A percentile compares a stretch with the other conserved stretches of the same genome.
These are phyloP conservation scores for Neosilurus mollespiculum DNA, from an alignment of 2,797 vertebrate species.

Conservation along the genomic window DNA sequence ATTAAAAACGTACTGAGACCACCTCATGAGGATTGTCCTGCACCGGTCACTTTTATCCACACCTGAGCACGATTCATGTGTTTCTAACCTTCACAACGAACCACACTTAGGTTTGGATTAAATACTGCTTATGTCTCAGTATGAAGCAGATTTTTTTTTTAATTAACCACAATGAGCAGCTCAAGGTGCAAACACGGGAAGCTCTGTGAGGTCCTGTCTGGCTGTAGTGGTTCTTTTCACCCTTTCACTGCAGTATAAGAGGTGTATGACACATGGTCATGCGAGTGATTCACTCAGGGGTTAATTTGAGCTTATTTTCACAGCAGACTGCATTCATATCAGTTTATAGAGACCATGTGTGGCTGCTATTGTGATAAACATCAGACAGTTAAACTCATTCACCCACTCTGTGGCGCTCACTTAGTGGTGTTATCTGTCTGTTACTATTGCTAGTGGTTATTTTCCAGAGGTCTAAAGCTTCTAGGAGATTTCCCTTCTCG, in stretches of 20 bases:
- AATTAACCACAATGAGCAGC: not conserved
- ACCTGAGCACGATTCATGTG: not conserved
- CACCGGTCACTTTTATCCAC: not conserved
- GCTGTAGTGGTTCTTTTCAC: not conserved
- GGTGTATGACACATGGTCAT: constrained; percentile 41
- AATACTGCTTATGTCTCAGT: not conserved
- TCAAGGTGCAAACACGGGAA: not conserved
- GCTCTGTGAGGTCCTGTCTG: not conserved
- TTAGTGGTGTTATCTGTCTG: not conserved
- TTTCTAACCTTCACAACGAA: not conserved
- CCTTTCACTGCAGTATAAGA: not conserved
- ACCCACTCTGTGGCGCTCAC: not conserved
- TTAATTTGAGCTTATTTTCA: constrained; percentile 69
- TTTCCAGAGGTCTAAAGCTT: not conserved
- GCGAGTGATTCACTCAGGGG: not conserved
- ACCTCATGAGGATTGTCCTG: not conserved
- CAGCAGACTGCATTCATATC: constrained; percentile 57
- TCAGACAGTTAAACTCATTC: not conserved
- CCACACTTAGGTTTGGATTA: not conserved
- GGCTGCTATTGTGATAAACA: constrained; percentile 38
- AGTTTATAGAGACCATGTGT: constrained; percentile 59
- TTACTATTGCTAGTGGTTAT: not conserved
- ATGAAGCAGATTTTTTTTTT: not conserved
- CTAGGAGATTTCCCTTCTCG: not conserved
- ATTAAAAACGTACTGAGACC: not conserved